These are phyloP conservation scores for Casuarius casuarius DNA, from an alignment of 2,113 vertebrate genomes.

Conservation along the genomic window DNA sequence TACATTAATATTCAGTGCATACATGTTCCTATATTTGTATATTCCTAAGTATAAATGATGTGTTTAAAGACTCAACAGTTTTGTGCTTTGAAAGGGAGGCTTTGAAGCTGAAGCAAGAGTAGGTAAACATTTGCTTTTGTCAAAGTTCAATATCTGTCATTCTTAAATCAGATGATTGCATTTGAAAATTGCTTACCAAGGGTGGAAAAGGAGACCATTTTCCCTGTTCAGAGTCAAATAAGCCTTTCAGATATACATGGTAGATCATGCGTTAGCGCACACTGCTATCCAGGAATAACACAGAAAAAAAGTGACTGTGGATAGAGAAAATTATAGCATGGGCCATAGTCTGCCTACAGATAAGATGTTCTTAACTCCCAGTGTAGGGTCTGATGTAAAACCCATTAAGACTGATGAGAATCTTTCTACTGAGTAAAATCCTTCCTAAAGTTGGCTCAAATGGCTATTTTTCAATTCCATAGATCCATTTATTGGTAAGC, in stretches of 20 bases:
- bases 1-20: background rate
- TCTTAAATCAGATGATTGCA: background rate
- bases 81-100: background rate
- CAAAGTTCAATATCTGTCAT: background rate
- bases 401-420: background rate
- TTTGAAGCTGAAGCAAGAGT: background rate
- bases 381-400: background rate
- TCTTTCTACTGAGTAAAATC: background rate
- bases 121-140: background rate
- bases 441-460: background rate
- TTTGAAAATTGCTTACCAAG: background rate
- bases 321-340: background rate
- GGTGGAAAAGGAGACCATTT: background rate
- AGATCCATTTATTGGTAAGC: background rate
- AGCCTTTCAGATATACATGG: background rate
- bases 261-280: background rate
- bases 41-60: background rate
- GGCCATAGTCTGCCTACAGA: background rate
- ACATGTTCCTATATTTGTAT: background rate
- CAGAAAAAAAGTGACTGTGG: background rate
- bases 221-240: background rate
- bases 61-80: background rate
- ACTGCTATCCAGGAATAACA: background rate
- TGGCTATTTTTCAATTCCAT: background rate
- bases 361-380: background rate